Conservation (phyloP, 2,888 invertebrate genomes). For the Pristionchus mayeri region DNA sequence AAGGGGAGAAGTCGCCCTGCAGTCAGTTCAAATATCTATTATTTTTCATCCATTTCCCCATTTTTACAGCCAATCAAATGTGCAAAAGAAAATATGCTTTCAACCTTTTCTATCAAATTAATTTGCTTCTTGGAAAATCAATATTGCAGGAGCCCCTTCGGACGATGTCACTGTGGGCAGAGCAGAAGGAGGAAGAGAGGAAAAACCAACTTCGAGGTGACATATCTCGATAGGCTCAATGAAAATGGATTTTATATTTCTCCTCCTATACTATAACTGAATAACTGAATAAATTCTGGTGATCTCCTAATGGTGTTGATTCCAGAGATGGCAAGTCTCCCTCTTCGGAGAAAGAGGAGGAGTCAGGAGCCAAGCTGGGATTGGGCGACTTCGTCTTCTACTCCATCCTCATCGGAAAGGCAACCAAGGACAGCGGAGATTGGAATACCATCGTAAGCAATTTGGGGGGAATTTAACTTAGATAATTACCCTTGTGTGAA, state of each 20-base stretch:
- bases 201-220: conserved; percentile 76
- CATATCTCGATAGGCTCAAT: background rate
- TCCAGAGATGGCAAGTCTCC: background rate
- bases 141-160: background rate
- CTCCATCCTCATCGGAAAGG: conserved; percentile 97
- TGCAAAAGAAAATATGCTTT: too few relatives aligned
- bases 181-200: conserved; percentile 80
- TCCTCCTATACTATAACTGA: background rate
- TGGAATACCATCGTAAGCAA: conserved; percentile 91
- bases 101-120: too few relatives aligned
- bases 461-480: too few relatives aligned
- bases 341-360: conserved; percentile 10
- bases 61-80: too few relatives aligned
- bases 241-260: background rate
- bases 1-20: background rate
- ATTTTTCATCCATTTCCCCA: background rate
- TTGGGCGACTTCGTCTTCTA: conserved; percentile 99
- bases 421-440: conserved; percentile 90
- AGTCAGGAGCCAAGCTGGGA: conserved; percentile 94
- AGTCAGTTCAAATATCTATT: background rate
- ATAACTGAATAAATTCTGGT: background rate
- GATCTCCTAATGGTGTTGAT: background rate
- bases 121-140: background rate
- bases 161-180: conserved; percentile 5
- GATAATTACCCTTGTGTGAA: too few relatives aligned